A percentile compares a stretch with the other conserved stretches of the same genome.
These are phyloP conservation scores for Mactra quadrangularis DNA, from an alignment of 1,140 invertebrate species.

Conservation along the genomic window DNA sequence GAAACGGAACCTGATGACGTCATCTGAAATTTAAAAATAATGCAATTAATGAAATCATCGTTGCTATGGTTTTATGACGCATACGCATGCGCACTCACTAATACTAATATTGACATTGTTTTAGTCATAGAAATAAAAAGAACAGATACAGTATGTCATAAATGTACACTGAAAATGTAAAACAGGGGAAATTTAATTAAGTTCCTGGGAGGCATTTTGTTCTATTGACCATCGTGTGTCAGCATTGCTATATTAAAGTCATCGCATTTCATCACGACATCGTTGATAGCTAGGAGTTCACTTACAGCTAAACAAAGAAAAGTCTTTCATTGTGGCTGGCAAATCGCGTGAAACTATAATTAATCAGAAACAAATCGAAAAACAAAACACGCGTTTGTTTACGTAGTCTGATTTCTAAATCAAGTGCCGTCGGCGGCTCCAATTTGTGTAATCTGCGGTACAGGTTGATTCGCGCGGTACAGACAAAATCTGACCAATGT, in stretches of 20 bases:
- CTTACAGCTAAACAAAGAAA: constrained; percentile 1
- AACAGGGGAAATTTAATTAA: neutral
- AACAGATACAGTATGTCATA: neutral
- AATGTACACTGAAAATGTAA: neutral
- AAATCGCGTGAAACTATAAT: constrained; percentile 22
- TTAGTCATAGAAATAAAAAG: neutral
- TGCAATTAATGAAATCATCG: too few relatives aligned
- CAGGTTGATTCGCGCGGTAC: constrained; percentile 1
- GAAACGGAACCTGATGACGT: constrained; percentile 64
- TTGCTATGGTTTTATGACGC: too few relatives aligned
- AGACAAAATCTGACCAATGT: constrained; percentile 27
- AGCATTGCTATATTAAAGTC: too few relatives aligned
- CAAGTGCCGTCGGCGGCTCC: neutral
- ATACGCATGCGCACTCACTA: neutral
- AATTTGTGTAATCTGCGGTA: neutral
- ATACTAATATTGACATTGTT: neutral
- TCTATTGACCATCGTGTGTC: neutral
- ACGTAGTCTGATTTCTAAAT: neutral
- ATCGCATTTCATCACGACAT: too few relatives aligned
- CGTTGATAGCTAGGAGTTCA: too few relatives aligned
- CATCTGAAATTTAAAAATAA: constrained; percentile 72
- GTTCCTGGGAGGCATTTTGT: neutral
- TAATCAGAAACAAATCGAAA: constrained; percentile 30
- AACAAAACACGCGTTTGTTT: constrained; percentile 1
- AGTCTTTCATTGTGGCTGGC: neutral